phyloP scores from a whole-genome alignment of 2,888 invertebrate species.

The Cenopis cana region DNA sequence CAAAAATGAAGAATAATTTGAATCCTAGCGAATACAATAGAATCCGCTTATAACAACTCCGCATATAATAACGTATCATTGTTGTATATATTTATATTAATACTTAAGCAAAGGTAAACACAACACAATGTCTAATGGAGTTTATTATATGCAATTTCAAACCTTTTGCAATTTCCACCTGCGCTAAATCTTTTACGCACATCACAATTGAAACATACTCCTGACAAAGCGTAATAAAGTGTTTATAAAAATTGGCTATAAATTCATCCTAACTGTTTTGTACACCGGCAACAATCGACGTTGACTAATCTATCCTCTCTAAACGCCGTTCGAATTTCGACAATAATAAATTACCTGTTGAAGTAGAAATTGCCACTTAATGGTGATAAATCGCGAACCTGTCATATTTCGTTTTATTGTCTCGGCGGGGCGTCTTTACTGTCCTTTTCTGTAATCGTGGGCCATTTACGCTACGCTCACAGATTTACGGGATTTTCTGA shows the following conservation, averaged over 20 bases:
- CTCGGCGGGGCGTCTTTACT: constrained; percentile 62
- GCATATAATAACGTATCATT: no score
- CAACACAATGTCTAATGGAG: no score
- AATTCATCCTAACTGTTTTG: constrained; percentile 38
- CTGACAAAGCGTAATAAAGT: constrained; percentile 30
- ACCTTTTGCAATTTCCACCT: constrained; percentile 3
- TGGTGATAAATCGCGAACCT: constrained; percentile 65
- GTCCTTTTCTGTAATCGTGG: constrained; percentile 62
- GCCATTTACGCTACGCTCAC: constrained; percentile 69
- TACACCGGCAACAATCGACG: constrained; percentile 54
- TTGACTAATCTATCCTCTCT: constrained; percentile 67
- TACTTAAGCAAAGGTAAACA: no score
- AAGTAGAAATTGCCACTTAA: constrained; percentile 64
- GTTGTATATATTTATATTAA: no score
- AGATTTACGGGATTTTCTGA: constrained; percentile 75
- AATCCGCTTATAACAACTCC: no score
- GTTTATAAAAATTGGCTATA: constrained; percentile 39
- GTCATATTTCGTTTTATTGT: constrained; percentile 70
- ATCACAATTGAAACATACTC: constrained; percentile 23
- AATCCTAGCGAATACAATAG: no score
- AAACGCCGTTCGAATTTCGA: constrained; percentile 62
- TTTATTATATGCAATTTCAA: background rate
- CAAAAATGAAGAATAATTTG: no score
- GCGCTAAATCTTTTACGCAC: background rate
- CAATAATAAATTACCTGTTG: constrained; percentile 65